phyloP scores from a whole-genome alignment of 2,888 invertebrate species.

The Lepetodrilus schrolli region DNA sequence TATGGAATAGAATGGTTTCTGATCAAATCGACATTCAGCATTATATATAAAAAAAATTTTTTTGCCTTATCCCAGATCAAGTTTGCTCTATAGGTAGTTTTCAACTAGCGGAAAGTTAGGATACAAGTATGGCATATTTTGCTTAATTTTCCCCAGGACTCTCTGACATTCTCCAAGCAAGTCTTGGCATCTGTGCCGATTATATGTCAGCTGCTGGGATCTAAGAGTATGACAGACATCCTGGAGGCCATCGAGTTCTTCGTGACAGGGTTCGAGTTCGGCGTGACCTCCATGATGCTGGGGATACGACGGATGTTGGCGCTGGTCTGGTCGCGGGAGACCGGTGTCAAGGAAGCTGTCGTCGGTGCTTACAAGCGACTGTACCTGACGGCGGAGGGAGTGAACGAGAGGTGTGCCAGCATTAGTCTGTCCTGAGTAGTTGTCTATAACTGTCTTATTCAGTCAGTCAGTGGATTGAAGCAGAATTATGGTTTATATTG shows the following conservation, averaged over 20 bases:
- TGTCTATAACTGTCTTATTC: background rate
- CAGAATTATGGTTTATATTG: no score
- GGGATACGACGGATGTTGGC: conserved; percentile 86
- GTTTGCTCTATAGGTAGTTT: no score
- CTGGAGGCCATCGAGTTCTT: conserved; percentile 92
- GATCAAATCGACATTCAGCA: no score
- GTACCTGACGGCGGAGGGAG: conserved; percentile 76
- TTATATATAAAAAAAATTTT: no score
- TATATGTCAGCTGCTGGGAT: conserved; percentile 83
- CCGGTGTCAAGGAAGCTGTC: conserved; percentile 82
- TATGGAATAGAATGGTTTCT: no score
- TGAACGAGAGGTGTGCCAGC: conserved; percentile 61
- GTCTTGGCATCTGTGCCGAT: conserved; percentile 79
- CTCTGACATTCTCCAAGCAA: conserved; percentile 77
- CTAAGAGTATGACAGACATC: conserved; percentile 83
- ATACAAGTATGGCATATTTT: background rate
- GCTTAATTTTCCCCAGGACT: conserved; percentile 75
- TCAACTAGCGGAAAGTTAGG: background rate
- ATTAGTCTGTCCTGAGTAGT: no score
- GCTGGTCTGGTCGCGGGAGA: conserved; percentile 88
- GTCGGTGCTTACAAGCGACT: conserved; percentile 85
- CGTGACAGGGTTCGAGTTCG: conserved; percentile 81
- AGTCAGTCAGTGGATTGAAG: no score
- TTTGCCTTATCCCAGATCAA: no score
- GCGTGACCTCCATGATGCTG: conserved; percentile 75